Evolutionary conservation across 2,797 vertebrate genomes (phyloP).

Genomic region (Saguinus oedipus): DNA sequence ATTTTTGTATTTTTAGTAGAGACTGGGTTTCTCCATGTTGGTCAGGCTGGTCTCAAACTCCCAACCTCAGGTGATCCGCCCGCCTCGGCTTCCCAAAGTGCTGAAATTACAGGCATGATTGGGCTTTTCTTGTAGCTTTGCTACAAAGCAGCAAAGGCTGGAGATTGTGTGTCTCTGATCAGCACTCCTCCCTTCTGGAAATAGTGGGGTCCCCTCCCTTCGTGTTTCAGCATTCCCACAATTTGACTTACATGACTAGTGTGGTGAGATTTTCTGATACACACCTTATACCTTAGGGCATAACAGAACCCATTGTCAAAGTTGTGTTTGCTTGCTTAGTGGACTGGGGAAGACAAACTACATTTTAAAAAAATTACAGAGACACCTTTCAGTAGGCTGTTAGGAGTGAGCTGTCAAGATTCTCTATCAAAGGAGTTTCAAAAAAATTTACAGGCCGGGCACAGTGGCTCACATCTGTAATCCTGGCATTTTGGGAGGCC

Average conservation of each 20-base stretch:
- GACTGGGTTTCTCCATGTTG: too few species aligned
- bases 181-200: background rate
- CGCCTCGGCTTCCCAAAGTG: too few species aligned
- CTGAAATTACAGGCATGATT: background rate
- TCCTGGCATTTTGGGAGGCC: background rate
- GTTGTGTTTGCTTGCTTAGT: background rate
- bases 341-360: background rate
- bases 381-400: background rate
- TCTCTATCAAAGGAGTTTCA: background rate
- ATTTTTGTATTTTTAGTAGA: too few species aligned
- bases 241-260: background rate
- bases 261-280: background rate
- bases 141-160: background rate
- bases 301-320: background rate
- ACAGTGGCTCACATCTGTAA: background rate
- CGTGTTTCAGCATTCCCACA: background rate
- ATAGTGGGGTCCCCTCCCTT: background rate
- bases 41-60: too few species aligned
- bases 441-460: background rate
- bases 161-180: background rate
- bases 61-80: too few species aligned
- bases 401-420: background rate
- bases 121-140: background rate
- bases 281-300: background rate
- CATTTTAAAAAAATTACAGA: background rate